Evolutionary conservation across 92 coral and sea anemone genomes (phyloP).

Genomic region (Umimayanthus chanpuru): DNA sequence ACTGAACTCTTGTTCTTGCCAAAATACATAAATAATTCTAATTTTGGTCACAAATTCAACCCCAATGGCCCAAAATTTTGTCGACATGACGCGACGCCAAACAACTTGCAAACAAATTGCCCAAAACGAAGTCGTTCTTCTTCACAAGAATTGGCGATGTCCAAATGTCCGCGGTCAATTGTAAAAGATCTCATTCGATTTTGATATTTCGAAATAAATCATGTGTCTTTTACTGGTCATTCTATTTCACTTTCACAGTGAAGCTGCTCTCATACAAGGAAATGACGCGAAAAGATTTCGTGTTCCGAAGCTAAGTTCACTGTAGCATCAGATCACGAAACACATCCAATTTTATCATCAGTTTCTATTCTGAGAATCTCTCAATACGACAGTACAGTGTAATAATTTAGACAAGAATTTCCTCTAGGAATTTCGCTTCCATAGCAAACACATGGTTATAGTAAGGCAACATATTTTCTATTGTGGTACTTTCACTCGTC

Average conservation of each 20-base stretch:
- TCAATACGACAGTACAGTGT: background rate
- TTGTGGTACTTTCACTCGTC: background rate
- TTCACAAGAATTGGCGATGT: background rate
- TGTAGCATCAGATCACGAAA: constrained; percentile 39
- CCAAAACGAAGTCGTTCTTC: background rate
- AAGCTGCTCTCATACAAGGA: background rate
- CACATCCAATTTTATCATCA: background rate
- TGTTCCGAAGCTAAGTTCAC: constrained; percentile 10
- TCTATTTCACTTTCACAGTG: background rate
- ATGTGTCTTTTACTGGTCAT: background rate
- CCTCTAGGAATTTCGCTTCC: background rate
- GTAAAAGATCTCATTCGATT: background rate
- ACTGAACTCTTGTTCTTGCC: background rate
- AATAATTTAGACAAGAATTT: background rate
- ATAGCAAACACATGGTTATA: constrained; percentile 8
- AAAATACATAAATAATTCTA: constrained; percentile 1
- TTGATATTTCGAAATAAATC: background rate
- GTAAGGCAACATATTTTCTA: background rate
- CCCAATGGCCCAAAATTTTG: background rate
- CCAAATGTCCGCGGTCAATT: background rate
- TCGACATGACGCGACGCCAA: constrained; percentile 39
- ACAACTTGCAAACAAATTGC: constrained; percentile 9
- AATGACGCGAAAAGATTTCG: background rate
- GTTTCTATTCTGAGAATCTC: background rate
- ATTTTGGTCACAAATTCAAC: constrained; percentile 25